These are phyloP conservation scores for Nasonia giraulti DNA, from an alignment of 1,140 invertebrate species.

Conservation along the genomic window DNA sequence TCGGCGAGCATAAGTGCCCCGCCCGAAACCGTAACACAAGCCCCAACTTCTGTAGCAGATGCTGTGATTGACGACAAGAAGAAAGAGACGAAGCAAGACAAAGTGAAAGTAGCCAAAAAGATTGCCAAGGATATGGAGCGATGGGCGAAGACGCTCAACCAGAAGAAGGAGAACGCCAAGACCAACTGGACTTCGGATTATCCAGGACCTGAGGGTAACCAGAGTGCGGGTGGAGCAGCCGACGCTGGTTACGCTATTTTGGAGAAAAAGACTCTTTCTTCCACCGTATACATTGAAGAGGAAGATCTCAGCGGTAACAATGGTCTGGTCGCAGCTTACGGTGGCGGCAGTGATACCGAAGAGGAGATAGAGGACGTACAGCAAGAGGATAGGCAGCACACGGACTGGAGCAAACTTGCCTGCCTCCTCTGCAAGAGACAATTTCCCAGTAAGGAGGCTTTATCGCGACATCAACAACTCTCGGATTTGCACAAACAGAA, in stretches of 20 bases:
- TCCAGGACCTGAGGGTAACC: conserved; percentile 65
- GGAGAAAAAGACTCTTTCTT: conserved; percentile 77
- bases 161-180: conserved; percentile 93
- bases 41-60: background rate
- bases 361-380: conserved; percentile 78
- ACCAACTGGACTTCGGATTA: conserved; percentile 78
- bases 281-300: conserved; percentile 66
- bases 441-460: conserved; percentile 91
- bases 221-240: conserved; percentile 81
- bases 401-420: conserved; percentile 93
- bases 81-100: conserved; percentile 85
- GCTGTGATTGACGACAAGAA: conserved; percentile 72
- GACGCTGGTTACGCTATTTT: conserved; percentile 94
- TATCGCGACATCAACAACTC: conserved; percentile 93
- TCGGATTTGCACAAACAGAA: conserved; percentile 98
- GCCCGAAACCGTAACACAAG: conserved; percentile 21
- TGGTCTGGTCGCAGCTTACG: conserved; percentile 85
- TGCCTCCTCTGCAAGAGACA: conserved; percentile 97
- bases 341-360: conserved; percentile 81
- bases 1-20: background rate
- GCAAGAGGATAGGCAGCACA: conserved; percentile 78
- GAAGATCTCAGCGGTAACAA: conserved; percentile 69
- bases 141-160: conserved; percentile 98
- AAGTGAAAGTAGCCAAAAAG: conserved; percentile 98
- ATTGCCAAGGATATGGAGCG: conserved; percentile 91